Base-by-base conservation (phyloP, 2,888 invertebrate species). In the Drosophila siamana region DNA sequence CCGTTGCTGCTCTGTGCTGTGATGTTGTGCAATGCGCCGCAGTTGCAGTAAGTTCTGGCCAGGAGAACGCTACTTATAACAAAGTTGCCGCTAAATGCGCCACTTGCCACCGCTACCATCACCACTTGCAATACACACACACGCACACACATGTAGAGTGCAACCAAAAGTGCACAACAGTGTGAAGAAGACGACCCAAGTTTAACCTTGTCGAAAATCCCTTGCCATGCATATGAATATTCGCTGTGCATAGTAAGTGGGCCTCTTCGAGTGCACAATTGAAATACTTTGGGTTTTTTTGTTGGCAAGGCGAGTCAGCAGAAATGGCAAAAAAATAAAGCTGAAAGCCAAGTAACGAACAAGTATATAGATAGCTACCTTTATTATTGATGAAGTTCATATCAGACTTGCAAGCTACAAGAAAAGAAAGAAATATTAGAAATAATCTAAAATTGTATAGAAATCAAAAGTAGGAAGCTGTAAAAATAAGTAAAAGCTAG, bases 71-170 rank as follows among this genome's bases (percentile, higher is more conserved):
- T 61, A 64, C 74, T 70, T 51, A 68, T 48, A 67, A 56, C 55
- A 75, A 80, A 86, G 64, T 69, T 76, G 61, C 81, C 66, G 55
- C 64, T 86, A 78, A 87, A 81, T 81, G 62, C 70, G 68, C 55
- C 82, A 81, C 79, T 86, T 74, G 80, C 62, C 48, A 48, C 50
- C 52, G 50, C 50, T 38, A 7, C 8, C 15, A 13, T 38, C 15
- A 15, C 36, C 13, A 15, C 36, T 38, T 15, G 36, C 15, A 7
- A 41, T 5, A 41, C 41, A 41, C 13, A 15, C 2, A 11, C 30
- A 30, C 28, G 9, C 30, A 30, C 30, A 33, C 33, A 33, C 41
- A 19, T 6, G 11, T 3, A 8, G 13, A 40, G 33, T 22, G 52
- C 63, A 28, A 19, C 60, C 50, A 47, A 71, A 76, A 76, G 74